Conservation (phyloP, 2,797 vertebrate genomes). For the Acanthurus lineatus region DNA sequence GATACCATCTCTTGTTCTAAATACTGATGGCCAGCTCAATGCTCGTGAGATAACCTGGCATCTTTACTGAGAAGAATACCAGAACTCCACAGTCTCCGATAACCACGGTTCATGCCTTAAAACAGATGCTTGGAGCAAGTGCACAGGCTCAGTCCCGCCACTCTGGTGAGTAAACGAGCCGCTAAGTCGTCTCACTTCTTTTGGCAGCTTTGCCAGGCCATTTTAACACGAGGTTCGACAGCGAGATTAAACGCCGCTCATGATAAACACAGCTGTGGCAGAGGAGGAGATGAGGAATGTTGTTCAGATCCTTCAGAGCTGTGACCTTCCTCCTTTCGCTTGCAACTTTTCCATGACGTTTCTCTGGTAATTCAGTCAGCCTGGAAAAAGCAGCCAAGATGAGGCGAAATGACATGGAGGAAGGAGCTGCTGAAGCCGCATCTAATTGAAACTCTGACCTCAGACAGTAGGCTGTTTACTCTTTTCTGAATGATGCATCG, state of each 20-base stretch:
- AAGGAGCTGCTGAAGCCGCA: not conserved
- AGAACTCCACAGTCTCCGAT: constrained; percentile 19
- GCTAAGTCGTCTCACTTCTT: constrained; percentile 12
- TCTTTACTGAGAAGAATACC: constrained; percentile 10
- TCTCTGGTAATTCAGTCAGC: constrained; percentile 27
- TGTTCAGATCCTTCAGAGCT: constrained; percentile 31
- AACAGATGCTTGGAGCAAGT: constrained; percentile 57
- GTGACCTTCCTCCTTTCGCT: constrained; percentile 12
- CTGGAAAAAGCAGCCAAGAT: not conserved
- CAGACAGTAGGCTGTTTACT: not conserved
- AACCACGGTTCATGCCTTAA: constrained; percentile 4
- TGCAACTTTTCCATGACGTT: constrained; percentile 41
- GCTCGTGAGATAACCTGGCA: not conserved
- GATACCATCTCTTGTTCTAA: not conserved
- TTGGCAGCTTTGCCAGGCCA: not conserved
- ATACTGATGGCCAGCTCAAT: not conserved
- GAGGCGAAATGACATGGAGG: not conserved
- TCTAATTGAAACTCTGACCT: not conserved
- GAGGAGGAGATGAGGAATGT: constrained; percentile 38
- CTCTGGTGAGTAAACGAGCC: not conserved
- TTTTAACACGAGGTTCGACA: constrained; percentile 20
- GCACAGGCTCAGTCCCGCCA: not conserved
- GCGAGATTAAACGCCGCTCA: constrained; percentile 29
- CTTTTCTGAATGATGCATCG: not conserved
- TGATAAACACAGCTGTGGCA: constrained; percentile 61